Base-by-base conservation (phyloP, 2,113 vertebrate species). In the Lathamus discolor region DNA sequence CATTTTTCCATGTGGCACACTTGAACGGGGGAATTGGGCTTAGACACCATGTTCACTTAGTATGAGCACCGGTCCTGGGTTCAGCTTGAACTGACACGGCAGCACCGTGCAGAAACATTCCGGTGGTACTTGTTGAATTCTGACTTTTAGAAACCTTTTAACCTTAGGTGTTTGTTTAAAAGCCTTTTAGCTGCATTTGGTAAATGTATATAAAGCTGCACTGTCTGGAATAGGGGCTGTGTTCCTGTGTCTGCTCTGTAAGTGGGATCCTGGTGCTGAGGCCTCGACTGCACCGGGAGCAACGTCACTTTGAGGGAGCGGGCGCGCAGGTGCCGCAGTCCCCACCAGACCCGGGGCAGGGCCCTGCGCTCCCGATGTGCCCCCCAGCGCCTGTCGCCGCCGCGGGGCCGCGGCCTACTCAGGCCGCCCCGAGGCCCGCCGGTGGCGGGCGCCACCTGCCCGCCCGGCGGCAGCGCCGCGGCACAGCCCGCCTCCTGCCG, bases 191-290 rank as follows among this genome's bases (percentile, higher is more conserved):
- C 5, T 7, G 28, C 28, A 1, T 2, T 2, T 5, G 18, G 18
- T 19, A 4, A 17, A 17, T 8, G 17, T 9, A 3, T 2, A 17
- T 0, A 3, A 17, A 31, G 11, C 6, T 1, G 25, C 46, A 7
- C 7, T 2, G 27, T 17, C 6, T 59, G 2, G 3, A 14, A 8
- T 0, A 1, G 7, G 5, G 8, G 22, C 2, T 37, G 12, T 11
- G 5, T 5, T 9, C 1, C 1, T 4, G 4, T 3, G 6, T 6
- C 8, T 4, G 37, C 29, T 3, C 17, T 1, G 13, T 1, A 0
- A 1, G 8, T 0, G 48, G 10, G 24, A 3, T 2, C 3, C 25
- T n/a, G 10, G 2, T 4, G 8, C 23, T 16, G 3, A 0, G 24
- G 24, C 12, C n/a, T 17, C 4, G 27, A 5, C 43, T 22, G 9